These are phyloP conservation scores for Microtus montanus DNA, from an alignment of 2,113 vertebrate genomes.

Conservation along the genomic window DNA sequence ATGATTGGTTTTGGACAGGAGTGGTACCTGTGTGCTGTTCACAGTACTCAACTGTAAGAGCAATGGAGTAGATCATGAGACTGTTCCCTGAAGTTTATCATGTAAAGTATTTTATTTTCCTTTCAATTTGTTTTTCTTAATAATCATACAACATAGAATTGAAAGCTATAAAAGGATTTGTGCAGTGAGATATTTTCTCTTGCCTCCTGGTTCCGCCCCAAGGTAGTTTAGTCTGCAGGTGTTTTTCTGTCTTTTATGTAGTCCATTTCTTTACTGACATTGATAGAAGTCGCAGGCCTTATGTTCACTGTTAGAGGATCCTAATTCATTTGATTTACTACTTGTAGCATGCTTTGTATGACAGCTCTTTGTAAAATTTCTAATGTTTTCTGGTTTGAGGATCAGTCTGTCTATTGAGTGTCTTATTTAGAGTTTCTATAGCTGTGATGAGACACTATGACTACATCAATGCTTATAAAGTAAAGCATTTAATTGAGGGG, in stretches of 20 bases:
- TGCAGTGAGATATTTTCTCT: not conserved
- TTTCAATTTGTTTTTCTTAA: not conserved
- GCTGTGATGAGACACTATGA: not conserved
- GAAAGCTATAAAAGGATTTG: not conserved
- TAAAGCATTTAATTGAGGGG: not conserved
- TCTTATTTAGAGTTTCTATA: not conserved
- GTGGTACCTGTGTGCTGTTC: not conserved
- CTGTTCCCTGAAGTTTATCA: not conserved
- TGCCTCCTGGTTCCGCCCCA: not conserved
- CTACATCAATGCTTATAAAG: not conserved
- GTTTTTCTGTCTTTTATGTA: not conserved
- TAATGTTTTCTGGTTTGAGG: constrained; percentile 15
- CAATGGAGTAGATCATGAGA: not conserved
- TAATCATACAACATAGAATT: not conserved
- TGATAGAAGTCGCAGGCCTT: not conserved
- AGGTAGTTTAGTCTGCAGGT: not conserved
- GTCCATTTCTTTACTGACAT: not conserved
- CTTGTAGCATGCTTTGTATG: not conserved
- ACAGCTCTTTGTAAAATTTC: not conserved
- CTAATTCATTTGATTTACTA: not conserved
- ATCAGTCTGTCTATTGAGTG: not conserved
- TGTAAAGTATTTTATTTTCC: not conserved
- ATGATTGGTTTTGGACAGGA: not conserved
- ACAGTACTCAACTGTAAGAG: not conserved
- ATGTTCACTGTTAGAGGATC: not conserved